phyloP scores from a whole-genome alignment of 2,888 invertebrate species.

The Synergus umbraculus region DNA sequence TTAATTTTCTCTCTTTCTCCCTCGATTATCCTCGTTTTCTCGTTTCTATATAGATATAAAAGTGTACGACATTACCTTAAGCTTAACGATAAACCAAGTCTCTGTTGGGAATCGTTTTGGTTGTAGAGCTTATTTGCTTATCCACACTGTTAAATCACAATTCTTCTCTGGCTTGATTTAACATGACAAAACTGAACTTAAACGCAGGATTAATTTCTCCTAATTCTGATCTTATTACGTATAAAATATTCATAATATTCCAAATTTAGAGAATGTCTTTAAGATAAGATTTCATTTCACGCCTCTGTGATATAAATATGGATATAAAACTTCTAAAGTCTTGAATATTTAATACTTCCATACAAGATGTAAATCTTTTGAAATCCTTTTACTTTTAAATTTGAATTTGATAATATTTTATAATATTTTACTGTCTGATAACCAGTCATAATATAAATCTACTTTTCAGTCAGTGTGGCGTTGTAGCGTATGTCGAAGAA shows the following conservation, averaged over 20 bases:
- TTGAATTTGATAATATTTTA: too few species aligned
- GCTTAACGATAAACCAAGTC: background rate
- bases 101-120: background rate
- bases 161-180: background rate
- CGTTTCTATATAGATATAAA: slow-evolving; percentile 7
- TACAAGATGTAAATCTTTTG: too few species aligned
- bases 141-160: background rate
- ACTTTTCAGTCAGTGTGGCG: slow-evolving; percentile 86
- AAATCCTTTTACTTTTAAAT: too few species aligned
- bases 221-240: background rate
- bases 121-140: background rate
- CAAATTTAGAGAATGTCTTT: too few species aligned
- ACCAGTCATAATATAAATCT: slow-evolving; percentile 16
- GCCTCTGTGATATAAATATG: too few species aligned
- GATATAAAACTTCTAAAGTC: too few species aligned
- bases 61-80: background rate
- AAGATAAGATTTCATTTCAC: background rate
- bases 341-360: too few species aligned
- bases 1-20: background rate
- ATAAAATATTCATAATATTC: background rate
- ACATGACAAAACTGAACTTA: background rate
- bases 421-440: background rate
- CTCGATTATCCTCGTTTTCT: background rate
- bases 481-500: slow-evolving; percentile 92
- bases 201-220: background rate